phyloP scores from a whole-genome alignment of 1,140 invertebrate species.

The Hydropsyche tenuis region DNA sequence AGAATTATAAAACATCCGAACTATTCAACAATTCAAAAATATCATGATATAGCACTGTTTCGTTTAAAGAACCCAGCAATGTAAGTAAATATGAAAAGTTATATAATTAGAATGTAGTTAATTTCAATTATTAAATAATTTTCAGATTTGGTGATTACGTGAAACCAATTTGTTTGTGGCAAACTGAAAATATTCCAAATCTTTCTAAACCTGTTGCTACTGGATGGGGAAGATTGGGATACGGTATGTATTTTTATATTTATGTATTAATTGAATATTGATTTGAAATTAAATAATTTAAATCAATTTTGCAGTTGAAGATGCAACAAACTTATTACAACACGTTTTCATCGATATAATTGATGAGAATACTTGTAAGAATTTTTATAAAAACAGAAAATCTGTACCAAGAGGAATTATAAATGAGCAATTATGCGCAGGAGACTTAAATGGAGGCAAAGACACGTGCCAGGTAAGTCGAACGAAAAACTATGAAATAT shows the following conservation, averaged over 20 bases:
- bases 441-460: constrained; percentile 68
- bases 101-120: not conserved
- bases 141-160: not conserved
- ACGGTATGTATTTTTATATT: not conserved
- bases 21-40: not conserved
- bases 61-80: not conserved
- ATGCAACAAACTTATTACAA: constrained; percentile 2
- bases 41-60: constrained; percentile 15
- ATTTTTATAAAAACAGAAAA: constrained; percentile 27
- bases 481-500: not conserved
- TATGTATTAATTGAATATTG: not conserved
- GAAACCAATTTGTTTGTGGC: constrained; percentile 25
- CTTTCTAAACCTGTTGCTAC: not conserved
- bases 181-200: constrained; percentile 18
- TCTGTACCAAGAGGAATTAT: constrained; percentile 62
- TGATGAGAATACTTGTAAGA: not conserved
- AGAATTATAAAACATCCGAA: not conserved
- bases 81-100: not conserved
- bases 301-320: not conserved
- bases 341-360: not conserved
- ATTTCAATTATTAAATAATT: not conserved
- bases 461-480: constrained; percentile 72
- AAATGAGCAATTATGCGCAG: constrained; percentile 71
- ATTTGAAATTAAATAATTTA: not conserved
- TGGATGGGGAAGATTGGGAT: constrained; percentile 22